Base-by-base conservation (phyloP, 2,113 vertebrate species). In the Cyanocitta stelleri region DNA sequence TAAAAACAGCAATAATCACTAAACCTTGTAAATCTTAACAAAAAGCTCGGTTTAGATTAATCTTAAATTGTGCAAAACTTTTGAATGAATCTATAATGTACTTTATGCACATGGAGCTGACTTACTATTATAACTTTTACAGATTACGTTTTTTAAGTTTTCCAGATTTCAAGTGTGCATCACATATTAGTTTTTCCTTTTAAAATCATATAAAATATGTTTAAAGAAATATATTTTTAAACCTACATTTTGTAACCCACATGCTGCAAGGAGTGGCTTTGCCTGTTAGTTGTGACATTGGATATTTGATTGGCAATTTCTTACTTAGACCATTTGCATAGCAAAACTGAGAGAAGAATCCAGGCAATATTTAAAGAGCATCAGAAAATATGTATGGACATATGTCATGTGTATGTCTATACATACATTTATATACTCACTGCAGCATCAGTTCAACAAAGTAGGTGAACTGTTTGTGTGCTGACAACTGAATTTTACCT, bases 361-460 rank as follows among this genome's bases (percentile, higher is more conserved):
- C 63, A 76, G 30, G 7, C 6, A 74, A 21, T 23, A 4, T 22
- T 35, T 37, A 27, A 11, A 67, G 20, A 85, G 1, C 17, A 63
- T 24, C 46, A 41, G 30, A 54, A 32, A 41, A 68, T 9, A 2
- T 37, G 13, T 32, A 23, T 14, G 21, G 56, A 27, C 20, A 10
- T 30, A 23, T 6, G 3, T 10, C 20, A 7, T 6, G 6, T 17
- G 3, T 13, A 23, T 39, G 15, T 33, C 6, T 17, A 4, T 7
- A 24, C 1, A 2, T 0, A 2, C 11, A 11, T 41, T 80, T 48
- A 33, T 9, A 4, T 3, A 6, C 27, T 33, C n/a, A 29, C 44
- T 76, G 3, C 32, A 69, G 12, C 43, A 56, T 22, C 66, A 17
- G 35, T 30, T 80, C 75, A 89, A 35, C 8, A 49, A 69, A 85